Evolutionary conservation across 2,888 invertebrate species (phyloP), one percentile per base, ranked within the genome.

Genomic region (Spilarctia lutea): DNA sequence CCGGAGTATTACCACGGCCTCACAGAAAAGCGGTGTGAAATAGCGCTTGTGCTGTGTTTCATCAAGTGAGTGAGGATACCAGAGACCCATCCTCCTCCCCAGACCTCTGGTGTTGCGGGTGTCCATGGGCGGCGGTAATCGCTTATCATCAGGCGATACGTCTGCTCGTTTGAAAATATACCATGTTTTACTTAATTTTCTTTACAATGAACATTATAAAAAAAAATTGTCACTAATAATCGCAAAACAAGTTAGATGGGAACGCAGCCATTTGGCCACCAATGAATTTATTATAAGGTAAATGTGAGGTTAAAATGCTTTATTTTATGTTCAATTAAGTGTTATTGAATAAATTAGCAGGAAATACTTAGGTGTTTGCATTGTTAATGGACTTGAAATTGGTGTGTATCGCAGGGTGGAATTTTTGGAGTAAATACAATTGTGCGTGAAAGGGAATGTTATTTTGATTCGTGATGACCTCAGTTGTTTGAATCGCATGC

Each of bases 291-390:
- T 79, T 82, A 70, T 76, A 42, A 73, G 70, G 45, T 65, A 71
- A 79, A 78, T 76, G 63, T 73, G 20, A 68, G 48, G 72, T 27
- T 81, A 48, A 68, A 65, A 68, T 68, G 72, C 65, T 84, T 75
- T 79, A 75, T 72, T 83, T 74, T 72, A 75, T 73, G 63, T 65
- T 45, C 73, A 81, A 77, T 81, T 75, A 79, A 45, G 63, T n/a
- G 56, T 66, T 73, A 74, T 71, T 72, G 65, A 71, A 79, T 67
- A 73, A 70, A 72, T 75, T 73, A 73, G 67, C 73, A 66, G 18
- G 30, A 71, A 30, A 70, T 71, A 60, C 42, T 63, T 60, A 27
- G 30, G 39, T 65, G 56, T 74, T 68, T 75, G 52, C 68, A 27
- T 65, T 71, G 27, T 63, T 70, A 74, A 74, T 66, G 56, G 70